Conservation (phyloP, 53 echinoderm and acorn worm species). For the Paelopatides confundens region DNA sequence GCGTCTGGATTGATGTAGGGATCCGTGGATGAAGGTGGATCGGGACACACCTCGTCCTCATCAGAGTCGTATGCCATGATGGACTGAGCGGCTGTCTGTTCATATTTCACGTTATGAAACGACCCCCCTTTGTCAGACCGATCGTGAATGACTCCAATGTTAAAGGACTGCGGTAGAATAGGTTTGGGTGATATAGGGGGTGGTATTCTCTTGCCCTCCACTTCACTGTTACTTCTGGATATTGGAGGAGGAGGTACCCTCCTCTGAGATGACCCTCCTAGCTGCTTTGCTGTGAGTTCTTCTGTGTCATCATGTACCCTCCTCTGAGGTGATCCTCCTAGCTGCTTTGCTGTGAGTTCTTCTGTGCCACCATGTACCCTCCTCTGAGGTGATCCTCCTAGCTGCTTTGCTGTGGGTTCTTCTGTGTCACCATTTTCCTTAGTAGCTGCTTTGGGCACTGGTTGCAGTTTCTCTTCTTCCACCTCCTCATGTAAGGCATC, state of each 20-base stretch:
- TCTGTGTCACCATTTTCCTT: not conserved
- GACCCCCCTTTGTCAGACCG: not conserved
- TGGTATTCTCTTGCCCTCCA: slow-evolving; percentile 16
- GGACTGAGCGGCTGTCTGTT: slow-evolving; percentile 6
- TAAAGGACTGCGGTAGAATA: not conserved
- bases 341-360: not conserved
- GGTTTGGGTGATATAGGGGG: slow-evolving; percentile 26
- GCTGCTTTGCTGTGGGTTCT: not conserved
- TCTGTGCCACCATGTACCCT: not conserved
- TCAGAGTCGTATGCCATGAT: slow-evolving; percentile 39
- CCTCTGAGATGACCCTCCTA: not conserved
- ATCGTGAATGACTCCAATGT: not conserved
- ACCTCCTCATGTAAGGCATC: slow-evolving; percentile 16
- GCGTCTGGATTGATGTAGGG: slow-evolving; percentile 31
- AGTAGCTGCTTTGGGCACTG: not conserved
- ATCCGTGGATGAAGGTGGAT: not conserved
- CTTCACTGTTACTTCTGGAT: not conserved
- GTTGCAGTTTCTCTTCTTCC: not conserved
- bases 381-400: too few species aligned
- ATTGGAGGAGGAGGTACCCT: slow-evolving; percentile 1
- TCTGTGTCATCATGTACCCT: not conserved
- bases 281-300: not conserved
- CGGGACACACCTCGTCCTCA: slow-evolving; percentile 4
- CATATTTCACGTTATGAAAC: not conserved
- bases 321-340: too few species aligned